Evolutionary conservation across 2,888 invertebrate genomes (phyloP), one percentile per base, ranked within the genome.

Genomic region (Charanyca ferruginea): DNA sequence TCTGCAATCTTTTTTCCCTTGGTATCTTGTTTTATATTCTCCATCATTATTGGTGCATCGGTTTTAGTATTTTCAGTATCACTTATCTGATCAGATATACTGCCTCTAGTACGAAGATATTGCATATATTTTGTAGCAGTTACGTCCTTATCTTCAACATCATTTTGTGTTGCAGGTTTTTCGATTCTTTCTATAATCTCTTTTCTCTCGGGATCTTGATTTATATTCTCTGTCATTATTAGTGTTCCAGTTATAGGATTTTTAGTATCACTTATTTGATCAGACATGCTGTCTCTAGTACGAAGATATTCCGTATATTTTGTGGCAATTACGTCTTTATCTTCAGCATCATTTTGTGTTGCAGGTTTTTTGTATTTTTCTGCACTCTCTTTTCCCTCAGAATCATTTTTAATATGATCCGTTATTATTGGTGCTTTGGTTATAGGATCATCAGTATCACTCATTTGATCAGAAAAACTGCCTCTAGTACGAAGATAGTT

Each of bases 251-350:
- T 13, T 45, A 23, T 0, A 25, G 9, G 1, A 13, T 16, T 53
- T 38, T 71, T 22, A 52, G 11, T 52, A 9, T 64, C 16, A 41
- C 18, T 57, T 35, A 41, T 32, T 5, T 41, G 22, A 3, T 72
- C 32, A 13, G n/a, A 8, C 18, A 49, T 16, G 13, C 23, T 8
- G 18, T 8, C 6, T 25, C 9, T 42, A 9, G 70, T 58, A 23
- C 35, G 49, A 44, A 48, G 52, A 47, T 28, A n/a, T 28, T 28
- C 28, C 11, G 16, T 3, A 35, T 22, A 16, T 52, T 35, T 53
- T 23, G 22, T 11, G 22, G 23, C 4, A 23, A n/a, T 35, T 11
- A 4, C 18, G 32, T 22, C 35, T 7, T 47, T 22, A 23, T 35
- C 23, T 18, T 18, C n/a, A 11, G n/a, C n/a, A 42, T 42, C 41